Conservation (phyloP, 1,140 invertebrate species). For the Grapholita molesta region DNA sequence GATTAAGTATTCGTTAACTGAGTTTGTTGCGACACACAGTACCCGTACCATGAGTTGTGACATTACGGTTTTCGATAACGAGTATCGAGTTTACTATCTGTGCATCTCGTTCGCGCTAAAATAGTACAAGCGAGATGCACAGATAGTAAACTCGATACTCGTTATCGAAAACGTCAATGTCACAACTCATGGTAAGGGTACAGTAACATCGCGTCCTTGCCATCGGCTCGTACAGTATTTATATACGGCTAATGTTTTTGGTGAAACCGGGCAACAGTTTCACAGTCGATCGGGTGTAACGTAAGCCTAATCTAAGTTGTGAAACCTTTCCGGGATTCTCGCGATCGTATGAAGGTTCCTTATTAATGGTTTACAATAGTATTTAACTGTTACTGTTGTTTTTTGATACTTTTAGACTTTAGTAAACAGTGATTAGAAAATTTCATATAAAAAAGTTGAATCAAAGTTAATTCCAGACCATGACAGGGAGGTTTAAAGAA, state of each 20-base stretch:
- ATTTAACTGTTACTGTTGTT: neutral
- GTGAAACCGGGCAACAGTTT: constrained; percentile 55
- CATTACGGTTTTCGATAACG: too few species aligned
- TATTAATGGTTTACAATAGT: neutral
- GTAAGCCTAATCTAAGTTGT: neutral
- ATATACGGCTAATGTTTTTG: constrained; percentile 36
- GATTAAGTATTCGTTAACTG: neutral
- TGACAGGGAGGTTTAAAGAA: too few species aligned
- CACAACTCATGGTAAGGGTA: neutral
- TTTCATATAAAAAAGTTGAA: too few species aligned
- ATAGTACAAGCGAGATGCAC: too few species aligned
- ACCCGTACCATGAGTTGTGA: too few species aligned
- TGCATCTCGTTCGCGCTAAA: too few species aligned
- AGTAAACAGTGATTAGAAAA: too few species aligned
- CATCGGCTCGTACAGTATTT: constrained; percentile 30
- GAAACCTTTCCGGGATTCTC: constrained; percentile 11
- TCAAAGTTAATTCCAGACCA: too few species aligned
- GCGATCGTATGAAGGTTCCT: neutral
- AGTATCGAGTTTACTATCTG: too few species aligned
- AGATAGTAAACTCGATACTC: too few species aligned
- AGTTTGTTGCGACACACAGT: neutral
- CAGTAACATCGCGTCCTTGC: constrained; percentile 30
- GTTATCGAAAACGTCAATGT: too few species aligned
- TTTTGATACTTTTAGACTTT: too few species aligned
- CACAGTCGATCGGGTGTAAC: constrained; percentile 33